A percentile compares a stretch with the other conserved stretches of the same genome.
These are phyloP conservation scores for Ranitomeya imitator DNA, from an alignment of 2,113 vertebrate species.

Conservation along the genomic window DNA sequence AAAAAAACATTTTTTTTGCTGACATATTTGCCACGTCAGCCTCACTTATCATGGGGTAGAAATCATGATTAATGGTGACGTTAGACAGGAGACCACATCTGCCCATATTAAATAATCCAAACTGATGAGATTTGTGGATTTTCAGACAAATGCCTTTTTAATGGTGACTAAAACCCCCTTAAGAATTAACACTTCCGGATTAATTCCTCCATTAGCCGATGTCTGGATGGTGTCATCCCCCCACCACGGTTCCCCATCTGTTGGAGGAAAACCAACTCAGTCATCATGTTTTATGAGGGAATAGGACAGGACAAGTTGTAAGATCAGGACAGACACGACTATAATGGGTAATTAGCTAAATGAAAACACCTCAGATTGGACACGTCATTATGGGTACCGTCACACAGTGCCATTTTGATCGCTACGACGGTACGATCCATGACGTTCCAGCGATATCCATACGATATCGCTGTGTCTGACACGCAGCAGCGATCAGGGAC, in stretches of 20 bases:
- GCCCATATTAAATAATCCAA: not conserved
- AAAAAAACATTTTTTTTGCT: too few relatives aligned
- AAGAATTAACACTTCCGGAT: constrained; percentile 30
- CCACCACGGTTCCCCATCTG: constrained; percentile 22
- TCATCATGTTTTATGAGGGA: not conserved
- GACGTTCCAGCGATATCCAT: too few relatives aligned
- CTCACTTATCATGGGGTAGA: not conserved
- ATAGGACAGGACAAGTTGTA: not conserved
- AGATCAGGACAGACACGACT: not conserved
- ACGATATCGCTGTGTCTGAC: too few relatives aligned
- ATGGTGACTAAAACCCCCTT: constrained; percentile 29
- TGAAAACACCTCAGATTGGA: not conserved
- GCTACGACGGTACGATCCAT: too few relatives aligned
- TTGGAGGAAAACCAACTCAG: not conserved
- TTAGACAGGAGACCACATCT: not conserved
- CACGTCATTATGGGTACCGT: too few relatives aligned
- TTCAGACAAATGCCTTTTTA: not conserved
- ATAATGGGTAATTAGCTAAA: not conserved
- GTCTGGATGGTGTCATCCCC: constrained; percentile 23
- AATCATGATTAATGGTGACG: not conserved
- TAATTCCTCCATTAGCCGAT: constrained; percentile 42
- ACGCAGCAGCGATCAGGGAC: too few relatives aligned
- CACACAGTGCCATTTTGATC: too few relatives aligned
- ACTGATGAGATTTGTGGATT: constrained; percentile 27
- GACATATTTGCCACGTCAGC: too few relatives aligned